Evolutionary conservation across 2,113 vertebrate genomes (phyloP).

Genomic region (Oryzias melastigma): DNA sequence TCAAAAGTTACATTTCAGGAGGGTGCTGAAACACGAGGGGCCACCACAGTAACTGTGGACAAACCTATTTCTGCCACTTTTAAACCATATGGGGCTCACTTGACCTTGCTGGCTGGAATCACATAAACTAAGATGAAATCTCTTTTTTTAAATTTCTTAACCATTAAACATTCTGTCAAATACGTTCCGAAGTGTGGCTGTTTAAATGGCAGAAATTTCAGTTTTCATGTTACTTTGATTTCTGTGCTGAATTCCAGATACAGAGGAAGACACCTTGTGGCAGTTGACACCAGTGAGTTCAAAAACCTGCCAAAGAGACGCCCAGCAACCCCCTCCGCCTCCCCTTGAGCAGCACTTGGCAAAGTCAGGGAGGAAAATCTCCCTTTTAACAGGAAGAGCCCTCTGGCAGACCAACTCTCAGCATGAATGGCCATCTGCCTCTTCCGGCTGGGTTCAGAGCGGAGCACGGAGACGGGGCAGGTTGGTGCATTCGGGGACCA

Average conservation of each 20-base stretch:
- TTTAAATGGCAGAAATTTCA: background rate
- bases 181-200: background rate
- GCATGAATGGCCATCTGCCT: constrained; percentile 19
- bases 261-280: background rate
- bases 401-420: constrained; percentile 4
- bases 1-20: background rate
- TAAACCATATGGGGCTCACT: too few relatives aligned
- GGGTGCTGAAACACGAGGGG: background rate
- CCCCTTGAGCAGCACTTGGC: constrained; percentile 2
- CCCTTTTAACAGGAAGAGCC: constrained; percentile 16
- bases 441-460: background rate
- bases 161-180: too few relatives aligned
- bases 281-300: background rate
- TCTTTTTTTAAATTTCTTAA: too few relatives aligned
- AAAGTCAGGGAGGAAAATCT: background rate
- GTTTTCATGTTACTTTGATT: background rate
- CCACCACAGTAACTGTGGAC: too few relatives aligned
- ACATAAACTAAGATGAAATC: too few relatives aligned
- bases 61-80: too few relatives aligned
- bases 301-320: constrained; percentile 2
- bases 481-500: background rate
- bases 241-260: background rate
- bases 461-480: background rate
- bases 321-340: background rate
- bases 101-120: too few relatives aligned